A percentile compares a stretch with the other conserved stretches of the same genome.
These are phyloP conservation scores for Tupaia chinensis DNA, from an alignment of 2,113 vertebrate species.

Conservation along the genomic window DNA sequence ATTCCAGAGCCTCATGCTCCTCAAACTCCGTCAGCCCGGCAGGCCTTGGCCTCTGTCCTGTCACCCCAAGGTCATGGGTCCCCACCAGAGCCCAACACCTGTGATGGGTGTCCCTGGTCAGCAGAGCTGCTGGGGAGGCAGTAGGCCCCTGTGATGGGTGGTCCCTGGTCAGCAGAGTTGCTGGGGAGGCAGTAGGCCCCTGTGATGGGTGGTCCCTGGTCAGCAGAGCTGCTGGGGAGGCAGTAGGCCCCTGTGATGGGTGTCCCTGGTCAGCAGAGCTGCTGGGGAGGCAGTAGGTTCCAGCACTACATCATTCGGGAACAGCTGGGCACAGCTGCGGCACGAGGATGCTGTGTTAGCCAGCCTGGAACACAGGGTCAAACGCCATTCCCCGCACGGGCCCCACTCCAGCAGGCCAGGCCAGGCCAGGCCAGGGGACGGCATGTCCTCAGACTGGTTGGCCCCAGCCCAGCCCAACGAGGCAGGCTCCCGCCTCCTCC, in stretches of 20 bases:
- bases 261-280: neutral
- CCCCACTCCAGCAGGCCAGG: neutral
- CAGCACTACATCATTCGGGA: neutral
- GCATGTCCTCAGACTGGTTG: slow-evolving; percentile 50
- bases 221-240: no score
- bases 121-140: neutral
- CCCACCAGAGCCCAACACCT: neutral
- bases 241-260: neutral
- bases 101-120: neutral
- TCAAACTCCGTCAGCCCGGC: neutral
- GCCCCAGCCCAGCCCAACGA: slow-evolving; percentile 7
- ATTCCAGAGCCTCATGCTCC: neutral
- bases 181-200: no score
- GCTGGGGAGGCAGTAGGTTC: neutral
- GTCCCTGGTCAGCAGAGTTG: no score
- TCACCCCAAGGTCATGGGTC: neutral
- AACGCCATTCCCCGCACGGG: neutral
- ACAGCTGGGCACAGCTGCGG: slow-evolving; percentile 78
- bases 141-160: neutral
- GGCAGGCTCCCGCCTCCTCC: neutral
- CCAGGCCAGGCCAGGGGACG: slow-evolving; percentile 41
- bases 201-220: no score
- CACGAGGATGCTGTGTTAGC: neutral
- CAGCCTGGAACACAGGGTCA: slow-evolving; percentile 58
- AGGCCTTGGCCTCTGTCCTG: neutral